Evolutionary conservation across 2,888 invertebrate species (phyloP), one percentile per base, ranked within the genome.

Genomic region (Amorpha juglandis): DNA sequence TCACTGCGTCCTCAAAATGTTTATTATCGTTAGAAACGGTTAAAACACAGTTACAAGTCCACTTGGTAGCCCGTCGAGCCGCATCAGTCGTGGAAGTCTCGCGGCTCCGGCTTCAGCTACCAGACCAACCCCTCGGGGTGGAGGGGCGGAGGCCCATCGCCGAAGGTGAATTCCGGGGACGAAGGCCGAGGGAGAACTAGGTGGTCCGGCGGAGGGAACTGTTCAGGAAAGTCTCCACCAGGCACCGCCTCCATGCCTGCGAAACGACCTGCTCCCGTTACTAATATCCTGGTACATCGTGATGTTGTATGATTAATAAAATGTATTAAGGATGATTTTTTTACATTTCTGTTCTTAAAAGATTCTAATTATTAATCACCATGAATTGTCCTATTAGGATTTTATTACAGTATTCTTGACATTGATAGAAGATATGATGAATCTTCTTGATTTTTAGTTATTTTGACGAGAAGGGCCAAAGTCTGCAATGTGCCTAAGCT

Each of bases 201-300:
- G 87, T 95, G 95, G 74, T 95, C 95, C 1, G 95, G 95, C 9
- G 94, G 95, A 65, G 94, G 95, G 89, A 94, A 95, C 83, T 92
- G 93, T 63, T 93, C 93, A 16, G 92, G 92, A 74, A 92, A 92
- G 77, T 92, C 93, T 76, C 92, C 91, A 74, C 92, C 93, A 6
- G 88, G 89, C 71, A 92, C 84, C 79, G 88, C 80, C 84, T 92
- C 95, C 89, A 96, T 97, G 72, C 96, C 96, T 83, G 96, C 95
- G 87, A 97, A 97, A 88, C 97, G 97, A 89, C 96, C 96, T 86
- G 96, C 96, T 95, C 96, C 94, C 81, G 95, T 92, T 92, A 90
- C 71, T 87, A 89, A 78, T 67, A 70, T 71, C 74, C 74, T 82
- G 76, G 71, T 76, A 70, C 63, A 68, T 73, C 35, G 8, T 12